Evolutionary conservation across 2,888 invertebrate genomes (phyloP).

Genomic region (Plutella xylostella): DNA sequence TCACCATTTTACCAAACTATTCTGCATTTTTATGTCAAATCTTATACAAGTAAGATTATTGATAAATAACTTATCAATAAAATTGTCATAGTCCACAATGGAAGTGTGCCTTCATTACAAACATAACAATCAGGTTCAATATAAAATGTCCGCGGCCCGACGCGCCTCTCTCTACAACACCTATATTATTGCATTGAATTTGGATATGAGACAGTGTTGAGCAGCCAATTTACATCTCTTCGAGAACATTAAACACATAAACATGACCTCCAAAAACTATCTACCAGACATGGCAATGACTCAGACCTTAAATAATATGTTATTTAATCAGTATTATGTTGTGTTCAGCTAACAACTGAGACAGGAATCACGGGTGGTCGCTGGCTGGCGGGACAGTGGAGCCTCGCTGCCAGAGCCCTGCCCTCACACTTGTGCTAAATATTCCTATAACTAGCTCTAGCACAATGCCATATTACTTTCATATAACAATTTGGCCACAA

Average conservation of each 20-base stretch:
- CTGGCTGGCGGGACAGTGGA: no score
- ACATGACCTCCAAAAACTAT: no score
- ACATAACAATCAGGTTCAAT: no score
- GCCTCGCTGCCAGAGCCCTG: conserved; percentile 25
- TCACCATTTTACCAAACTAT: conserved; percentile 33
- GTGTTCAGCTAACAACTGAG: conserved; percentile 46
- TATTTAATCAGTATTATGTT: conserved; percentile 25
- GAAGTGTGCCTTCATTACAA: conserved; percentile 29
- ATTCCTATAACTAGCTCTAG: conserved; percentile 25
- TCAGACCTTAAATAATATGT: conserved; percentile 45
- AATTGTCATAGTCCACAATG: conserved; percentile 33
- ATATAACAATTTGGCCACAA: conserved; percentile 5
- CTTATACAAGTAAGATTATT: conserved; percentile 37
- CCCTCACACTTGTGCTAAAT: conserved; percentile 23
- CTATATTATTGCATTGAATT: conserved; percentile 13
- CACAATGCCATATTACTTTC: conserved; percentile 20
- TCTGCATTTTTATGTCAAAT: conserved; percentile 56
- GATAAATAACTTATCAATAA: conserved; percentile 36
- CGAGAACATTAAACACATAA: no score
- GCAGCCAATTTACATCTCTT: no score
- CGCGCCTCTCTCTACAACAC: conserved; percentile 4
- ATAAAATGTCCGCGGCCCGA: not conserved
- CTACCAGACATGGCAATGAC: not conserved
- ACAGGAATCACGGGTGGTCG: no score
- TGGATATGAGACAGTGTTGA: not conserved